phyloP scores from a whole-genome alignment of 2,113 vertebrate genomes.

The Bombycilla garrulus region DNA sequence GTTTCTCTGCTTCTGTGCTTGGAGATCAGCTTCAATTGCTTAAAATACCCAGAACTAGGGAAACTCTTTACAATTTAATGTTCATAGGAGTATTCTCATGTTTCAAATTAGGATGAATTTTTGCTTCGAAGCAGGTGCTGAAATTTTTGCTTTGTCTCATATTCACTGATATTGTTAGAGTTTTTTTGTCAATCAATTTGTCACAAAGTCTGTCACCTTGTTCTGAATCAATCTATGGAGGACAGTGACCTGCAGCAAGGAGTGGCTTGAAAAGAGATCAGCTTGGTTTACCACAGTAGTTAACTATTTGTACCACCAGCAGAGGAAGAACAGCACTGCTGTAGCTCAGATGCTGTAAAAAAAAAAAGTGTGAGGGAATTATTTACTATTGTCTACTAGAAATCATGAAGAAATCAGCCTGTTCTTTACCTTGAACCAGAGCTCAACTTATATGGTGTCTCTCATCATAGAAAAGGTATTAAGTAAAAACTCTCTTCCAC shows the following conservation, averaged over 20 bases:
- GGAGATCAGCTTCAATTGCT: background rate
- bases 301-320: background rate
- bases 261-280: background rate
- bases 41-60: background rate
- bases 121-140: background rate
- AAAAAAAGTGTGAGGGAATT: background rate
- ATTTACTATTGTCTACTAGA: background rate
- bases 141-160: background rate
- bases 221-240: background rate
- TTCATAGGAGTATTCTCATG: background rate
- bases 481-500: background rate
- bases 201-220: background rate
- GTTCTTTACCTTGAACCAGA: background rate
- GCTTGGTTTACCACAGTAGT: background rate
- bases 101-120: background rate
- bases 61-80: background rate
- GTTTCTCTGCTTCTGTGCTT: background rate
- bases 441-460: background rate
- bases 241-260: background rate
- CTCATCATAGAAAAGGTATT: background rate
- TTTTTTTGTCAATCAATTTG: background rate
- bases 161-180: background rate
- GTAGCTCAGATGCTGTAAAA: background rate
- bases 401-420: background rate
- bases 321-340: background rate